A percentile compares a stretch with the other conserved stretches of the same genome.
Evolutionary conservation across 2,797 vertebrate species (phyloP).

Genomic region (Salarias fasciatus): DNA sequence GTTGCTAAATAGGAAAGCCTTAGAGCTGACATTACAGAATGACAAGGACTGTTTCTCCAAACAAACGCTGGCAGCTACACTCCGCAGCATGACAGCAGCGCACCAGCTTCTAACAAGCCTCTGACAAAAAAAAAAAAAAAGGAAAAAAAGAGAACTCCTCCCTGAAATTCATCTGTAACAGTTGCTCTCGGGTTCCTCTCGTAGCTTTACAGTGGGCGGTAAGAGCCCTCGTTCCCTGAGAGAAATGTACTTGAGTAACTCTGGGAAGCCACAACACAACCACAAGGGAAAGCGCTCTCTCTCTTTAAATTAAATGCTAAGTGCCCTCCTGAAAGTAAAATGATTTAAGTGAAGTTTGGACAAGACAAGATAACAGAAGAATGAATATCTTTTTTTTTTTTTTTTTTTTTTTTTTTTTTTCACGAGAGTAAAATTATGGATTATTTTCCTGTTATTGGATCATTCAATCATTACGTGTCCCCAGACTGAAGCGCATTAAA

Average conservation of each 20-base stretch:
- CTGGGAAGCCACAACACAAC: conserved; percentile 26
- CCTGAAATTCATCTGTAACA: conserved; percentile 44
- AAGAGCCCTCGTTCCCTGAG: conserved; percentile 46
- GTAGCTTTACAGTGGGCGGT: conserved; percentile 38
- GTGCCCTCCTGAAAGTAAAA: neutral
- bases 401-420: too few relatives aligned
- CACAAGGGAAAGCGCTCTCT: conserved; percentile 11
- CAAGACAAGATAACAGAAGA: neutral
- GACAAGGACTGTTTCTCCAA: neutral
- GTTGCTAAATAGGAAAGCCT: neutral
- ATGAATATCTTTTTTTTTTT: too few relatives aligned
- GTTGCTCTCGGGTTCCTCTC: conserved; percentile 39
- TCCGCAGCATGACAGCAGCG: neutral
- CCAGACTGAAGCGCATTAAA: too few relatives aligned
- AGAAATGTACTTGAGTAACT: conserved; percentile 39
- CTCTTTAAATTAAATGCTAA: conserved; percentile 10
- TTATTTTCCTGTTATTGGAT: neutral
- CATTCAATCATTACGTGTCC: too few relatives aligned
- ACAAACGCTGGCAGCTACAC: conserved; percentile 4
- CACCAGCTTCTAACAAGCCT: conserved; percentile 12
- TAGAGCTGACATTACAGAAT: neutral
- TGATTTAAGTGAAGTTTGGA: neutral
- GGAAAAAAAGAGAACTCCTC: conserved; percentile 16
- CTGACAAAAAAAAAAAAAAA: neutral
- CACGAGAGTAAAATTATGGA: too few relatives aligned